phyloP scores from a whole-genome alignment of 2,888 invertebrate genomes.

The Gerosis bhagava region DNA sequence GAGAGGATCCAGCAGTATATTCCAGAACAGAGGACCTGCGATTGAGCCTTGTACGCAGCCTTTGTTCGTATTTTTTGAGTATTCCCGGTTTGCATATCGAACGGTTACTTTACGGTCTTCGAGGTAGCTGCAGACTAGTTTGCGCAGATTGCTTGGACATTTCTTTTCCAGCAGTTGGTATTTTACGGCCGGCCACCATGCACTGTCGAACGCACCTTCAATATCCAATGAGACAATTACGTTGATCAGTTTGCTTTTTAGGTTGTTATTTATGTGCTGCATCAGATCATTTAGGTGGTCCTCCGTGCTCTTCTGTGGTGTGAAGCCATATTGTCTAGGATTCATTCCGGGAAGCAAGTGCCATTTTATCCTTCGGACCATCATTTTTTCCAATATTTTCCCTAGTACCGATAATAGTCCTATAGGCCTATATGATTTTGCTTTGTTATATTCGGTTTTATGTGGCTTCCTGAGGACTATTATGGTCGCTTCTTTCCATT shows the following conservation, averaged over 20 bases:
- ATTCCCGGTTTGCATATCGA: not conserved
- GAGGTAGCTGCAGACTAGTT: not conserved
- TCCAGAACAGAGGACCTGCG: not conserved
- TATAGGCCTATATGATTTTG: not conserved
- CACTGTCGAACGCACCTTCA: no score
- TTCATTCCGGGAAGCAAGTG: not conserved
- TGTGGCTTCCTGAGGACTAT: not conserved
- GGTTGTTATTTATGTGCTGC: not conserved
- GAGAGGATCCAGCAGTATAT: not conserved
- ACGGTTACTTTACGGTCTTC: not conserved
- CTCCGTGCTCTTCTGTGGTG: no score
- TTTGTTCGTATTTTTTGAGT: not conserved
- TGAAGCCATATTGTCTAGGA: not conserved
- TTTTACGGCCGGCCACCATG: not conserved
- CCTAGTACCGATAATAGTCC: not conserved
- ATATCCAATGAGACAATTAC: no score
- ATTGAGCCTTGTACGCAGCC: constrained; percentile 1
- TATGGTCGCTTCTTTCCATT: not conserved
- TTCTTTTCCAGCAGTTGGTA: not conserved
- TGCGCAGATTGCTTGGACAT: not conserved
- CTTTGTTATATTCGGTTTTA: not conserved
- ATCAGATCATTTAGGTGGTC: no score
- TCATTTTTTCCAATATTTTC: not conserved
- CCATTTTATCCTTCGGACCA: not conserved
- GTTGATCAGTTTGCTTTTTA: not conserved